Evolutionary conservation across 92 coral and sea anemone genomes (phyloP).

Genomic region (Epizoanthus stellaris): DNA sequence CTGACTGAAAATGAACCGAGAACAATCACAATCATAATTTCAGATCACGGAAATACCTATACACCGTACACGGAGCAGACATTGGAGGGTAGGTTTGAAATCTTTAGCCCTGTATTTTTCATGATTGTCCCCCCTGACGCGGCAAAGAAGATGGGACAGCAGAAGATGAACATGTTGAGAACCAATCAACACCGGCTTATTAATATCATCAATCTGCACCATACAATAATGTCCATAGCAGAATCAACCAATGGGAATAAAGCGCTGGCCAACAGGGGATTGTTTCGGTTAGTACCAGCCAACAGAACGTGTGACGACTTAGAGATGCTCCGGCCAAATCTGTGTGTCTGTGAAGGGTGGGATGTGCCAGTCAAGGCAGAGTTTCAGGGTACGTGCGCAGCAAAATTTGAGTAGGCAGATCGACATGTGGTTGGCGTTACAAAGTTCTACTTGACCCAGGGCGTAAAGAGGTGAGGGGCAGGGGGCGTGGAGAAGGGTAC

Average conservation of each 20-base stretch:
- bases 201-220: constrained; percentile 38
- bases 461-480: not conserved
- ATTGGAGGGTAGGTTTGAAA: constrained; percentile 40
- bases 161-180: constrained; percentile 1
- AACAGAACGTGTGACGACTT: constrained; percentile 38
- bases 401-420: too few relatives aligned
- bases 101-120: constrained; percentile 35
- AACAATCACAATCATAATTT: constrained; percentile 36
- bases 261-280: constrained; percentile 4
- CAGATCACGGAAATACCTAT: constrained; percentile 54
- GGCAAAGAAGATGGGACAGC: constrained; percentile 16
- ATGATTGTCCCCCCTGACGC: constrained; percentile 33
- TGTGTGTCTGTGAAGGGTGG: constrained; percentile 39
- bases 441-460: too few relatives aligned
- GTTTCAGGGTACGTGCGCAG: not conserved
- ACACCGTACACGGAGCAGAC: constrained; percentile 25
- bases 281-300: constrained; percentile 32
- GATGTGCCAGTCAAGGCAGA: not conserved
- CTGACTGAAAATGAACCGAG: not conserved
- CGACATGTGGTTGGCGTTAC: not conserved
- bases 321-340: constrained; percentile 5
- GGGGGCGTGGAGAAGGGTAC: not conserved
- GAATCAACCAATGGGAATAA: constrained; percentile 23
- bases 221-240: constrained; percentile 32
- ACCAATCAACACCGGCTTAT: constrained; percentile 37